Evolutionary conservation across 2,113 vertebrate species (phyloP), one percentile per base, ranked within the genome.

Genomic region (Tichodroma muraria): DNA sequence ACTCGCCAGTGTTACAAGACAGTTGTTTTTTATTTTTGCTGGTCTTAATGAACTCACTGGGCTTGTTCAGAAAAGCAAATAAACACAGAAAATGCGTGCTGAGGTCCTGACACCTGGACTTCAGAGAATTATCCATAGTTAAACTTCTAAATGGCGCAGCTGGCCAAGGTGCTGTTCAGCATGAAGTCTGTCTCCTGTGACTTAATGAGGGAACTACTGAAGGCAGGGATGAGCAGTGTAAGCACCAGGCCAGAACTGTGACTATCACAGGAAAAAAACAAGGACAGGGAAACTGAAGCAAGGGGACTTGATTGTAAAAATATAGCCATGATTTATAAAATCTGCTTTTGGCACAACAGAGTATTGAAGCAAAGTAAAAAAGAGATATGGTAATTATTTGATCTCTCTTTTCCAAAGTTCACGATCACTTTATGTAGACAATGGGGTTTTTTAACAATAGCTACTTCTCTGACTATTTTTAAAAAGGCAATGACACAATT

Each of bases 271-370:
- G 35, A 8, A 8, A 3, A 30, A 23, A 23, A 13, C 6, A 20
- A 12, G 2, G 8, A 9, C 0, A 1, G 4, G 10, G 14, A 33
- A 38, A 53, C 3, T 53, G 49, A 72, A 71, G 37, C 33, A 61
- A n/a, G 19, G 22, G 16, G 10, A 9, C 20, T 13, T 69, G 50
- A 47, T 3, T 68, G 35, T 9, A 70, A 80, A n/a, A 88, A 71
- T n/a, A 18, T 4, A 50, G 9, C 24, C 45, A 6, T 18, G 16
- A 25, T 30, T 75, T 70, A 69, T 57, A 70, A n/a, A 70, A 63
- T 17, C 52, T 79, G 2, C 5, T 81, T 85, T 44, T 54, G 45
- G 19, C 31, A 72, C 11, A 11, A 38, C 3, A 10, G 72, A 50
- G 12, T 23, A 49, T 18, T 52, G 49, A 42, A 73, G 9, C 33